Conservation (phyloP, 2,113 vertebrate genomes). For the Clarias batrachus region DNA sequence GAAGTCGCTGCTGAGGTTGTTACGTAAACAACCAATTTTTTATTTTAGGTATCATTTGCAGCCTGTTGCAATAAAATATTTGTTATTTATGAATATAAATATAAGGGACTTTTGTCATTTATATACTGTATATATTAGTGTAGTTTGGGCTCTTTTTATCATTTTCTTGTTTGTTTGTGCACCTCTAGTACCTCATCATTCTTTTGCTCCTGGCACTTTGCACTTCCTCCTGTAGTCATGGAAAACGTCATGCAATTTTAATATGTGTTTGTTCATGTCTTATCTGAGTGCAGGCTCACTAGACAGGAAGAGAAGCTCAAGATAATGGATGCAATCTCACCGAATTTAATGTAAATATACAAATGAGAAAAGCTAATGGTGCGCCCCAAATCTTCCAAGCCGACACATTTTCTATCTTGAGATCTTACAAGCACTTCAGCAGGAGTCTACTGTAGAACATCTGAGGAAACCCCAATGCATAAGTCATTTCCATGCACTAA, state of each 20-base stretch:
- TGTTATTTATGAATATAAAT: no score
- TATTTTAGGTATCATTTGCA: no score
- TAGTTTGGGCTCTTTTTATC: background rate
- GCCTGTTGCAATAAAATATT: no score
- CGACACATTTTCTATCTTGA: background rate
- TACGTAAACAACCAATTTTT: no score
- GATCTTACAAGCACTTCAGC: background rate
- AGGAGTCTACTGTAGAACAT: background rate
- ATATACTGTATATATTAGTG: no score
- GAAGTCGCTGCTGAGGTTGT: no score
- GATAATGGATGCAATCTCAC: background rate
- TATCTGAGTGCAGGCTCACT: background rate
- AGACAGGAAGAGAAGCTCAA: background rate
- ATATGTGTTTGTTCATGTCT: no score
- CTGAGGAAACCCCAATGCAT: background rate
- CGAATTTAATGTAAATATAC: background rate
- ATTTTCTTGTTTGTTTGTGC: background rate
- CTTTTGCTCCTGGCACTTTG: background rate
- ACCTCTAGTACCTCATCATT: no score
- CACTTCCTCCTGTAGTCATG: background rate
- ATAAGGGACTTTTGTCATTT: no score
- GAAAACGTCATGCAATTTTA: background rate
- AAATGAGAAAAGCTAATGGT: background rate
- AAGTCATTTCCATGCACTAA: background rate
- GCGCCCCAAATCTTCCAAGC: background rate